Percentiles rank a stretch among this genome's conserved stretches.
phyloP scores from a whole-genome alignment of 2,888 invertebrate genomes.

The Drosophila kokeensis region DNA sequence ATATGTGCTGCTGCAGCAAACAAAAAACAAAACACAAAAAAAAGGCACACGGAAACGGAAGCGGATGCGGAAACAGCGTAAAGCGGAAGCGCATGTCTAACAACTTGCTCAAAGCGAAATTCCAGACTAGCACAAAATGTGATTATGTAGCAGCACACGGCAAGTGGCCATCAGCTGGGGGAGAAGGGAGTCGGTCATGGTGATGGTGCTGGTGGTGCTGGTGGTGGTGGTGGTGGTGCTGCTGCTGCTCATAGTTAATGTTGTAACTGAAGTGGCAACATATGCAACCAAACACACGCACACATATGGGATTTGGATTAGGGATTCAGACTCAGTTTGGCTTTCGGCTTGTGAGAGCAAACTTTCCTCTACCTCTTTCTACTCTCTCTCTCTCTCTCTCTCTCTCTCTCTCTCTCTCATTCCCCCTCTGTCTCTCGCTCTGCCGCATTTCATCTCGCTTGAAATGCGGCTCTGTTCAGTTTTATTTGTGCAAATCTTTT shows the following conservation, averaged over 20 bases:
- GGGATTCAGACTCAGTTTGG: constrained; percentile 37
- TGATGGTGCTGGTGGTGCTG: not conserved
- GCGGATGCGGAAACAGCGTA: constrained; percentile 69
- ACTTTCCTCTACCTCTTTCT: not conserved
- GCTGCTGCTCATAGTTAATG: not conserved
- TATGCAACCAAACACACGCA: constrained; percentile 28
- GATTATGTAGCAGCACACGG: constrained; percentile 57
- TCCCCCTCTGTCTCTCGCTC: not conserved
- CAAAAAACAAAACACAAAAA: constrained; percentile 26
- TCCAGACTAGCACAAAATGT: constrained; percentile 53
- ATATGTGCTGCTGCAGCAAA: constrained; percentile 14
- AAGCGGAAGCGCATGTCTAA: constrained; percentile 77
- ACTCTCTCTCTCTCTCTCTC: not conserved
- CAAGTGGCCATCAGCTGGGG: constrained; percentile 53
- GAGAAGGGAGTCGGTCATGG: not conserved
- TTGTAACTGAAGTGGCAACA: constrained; percentile 21
- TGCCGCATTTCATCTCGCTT: constrained; percentile 2
- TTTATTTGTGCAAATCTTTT: constrained; percentile 37
- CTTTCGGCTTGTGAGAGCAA: constrained; percentile 18
- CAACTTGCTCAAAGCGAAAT: constrained; percentile 68
- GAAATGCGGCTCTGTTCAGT: constrained; percentile 38
- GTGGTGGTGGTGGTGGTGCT: not conserved
- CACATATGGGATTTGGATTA: constrained; percentile 32
- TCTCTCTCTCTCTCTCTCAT: too few relatives aligned
- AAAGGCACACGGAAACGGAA: constrained; percentile 41